Conservation (phyloP, 2,113 vertebrate genomes). For the Rhizomys pruinosus region DNA sequence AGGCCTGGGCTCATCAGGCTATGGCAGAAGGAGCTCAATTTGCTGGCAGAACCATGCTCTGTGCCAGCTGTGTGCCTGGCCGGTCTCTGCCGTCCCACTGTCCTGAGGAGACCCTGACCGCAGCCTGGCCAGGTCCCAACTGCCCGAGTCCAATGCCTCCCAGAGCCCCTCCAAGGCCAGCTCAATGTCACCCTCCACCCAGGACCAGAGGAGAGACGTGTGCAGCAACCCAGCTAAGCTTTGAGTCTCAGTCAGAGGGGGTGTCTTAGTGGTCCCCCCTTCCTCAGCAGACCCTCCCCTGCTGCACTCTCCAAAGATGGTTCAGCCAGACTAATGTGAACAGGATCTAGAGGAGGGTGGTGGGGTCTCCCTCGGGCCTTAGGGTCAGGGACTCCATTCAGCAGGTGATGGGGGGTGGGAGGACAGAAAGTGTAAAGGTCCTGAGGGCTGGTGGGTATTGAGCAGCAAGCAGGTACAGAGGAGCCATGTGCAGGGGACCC, state of each 20-base stretch:
- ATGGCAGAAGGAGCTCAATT: no score
- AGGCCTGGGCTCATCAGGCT: no score
- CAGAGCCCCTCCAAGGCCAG: neutral
- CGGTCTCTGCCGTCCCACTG: neutral
- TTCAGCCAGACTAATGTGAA: neutral
- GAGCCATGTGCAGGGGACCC: neutral
- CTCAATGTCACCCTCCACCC: accelerated
- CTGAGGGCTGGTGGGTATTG: neutral
- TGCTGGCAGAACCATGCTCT: no score
- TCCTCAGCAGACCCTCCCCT: neutral
- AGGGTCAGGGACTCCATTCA: neutral
- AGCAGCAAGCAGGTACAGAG: neutral
- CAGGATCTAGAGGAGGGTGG: neutral
- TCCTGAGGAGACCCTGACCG: neutral
- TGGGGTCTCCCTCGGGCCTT: accelerated
- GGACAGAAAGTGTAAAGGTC: neutral
- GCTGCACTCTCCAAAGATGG: neutral
- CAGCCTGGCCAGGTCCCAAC: neutral
- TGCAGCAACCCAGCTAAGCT: no score
- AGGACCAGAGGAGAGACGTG: neutral
- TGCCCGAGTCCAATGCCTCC: neutral
- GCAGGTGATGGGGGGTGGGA: neutral
- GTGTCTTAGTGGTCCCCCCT: neutral
- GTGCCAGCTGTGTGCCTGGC: neutral
- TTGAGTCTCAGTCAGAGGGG: neutral